Conservation (phyloP, 2,797 vertebrate genomes). For the Clarias fuscus region DNA sequence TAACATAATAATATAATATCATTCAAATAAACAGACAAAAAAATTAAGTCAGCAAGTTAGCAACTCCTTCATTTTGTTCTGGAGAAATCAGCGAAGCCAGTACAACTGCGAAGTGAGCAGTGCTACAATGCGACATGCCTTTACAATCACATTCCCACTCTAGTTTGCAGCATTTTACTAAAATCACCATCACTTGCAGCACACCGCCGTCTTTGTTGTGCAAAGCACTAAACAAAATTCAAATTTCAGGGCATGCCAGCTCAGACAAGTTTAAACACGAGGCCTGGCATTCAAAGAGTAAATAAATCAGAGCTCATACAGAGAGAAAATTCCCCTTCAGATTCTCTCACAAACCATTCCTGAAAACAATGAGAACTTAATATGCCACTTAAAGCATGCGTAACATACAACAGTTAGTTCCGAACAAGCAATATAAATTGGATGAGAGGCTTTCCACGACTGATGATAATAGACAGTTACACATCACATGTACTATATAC, state of each 20-base stretch:
- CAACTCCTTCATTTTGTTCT: neutral
- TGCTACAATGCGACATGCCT: neutral
- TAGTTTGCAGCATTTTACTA: neutral
- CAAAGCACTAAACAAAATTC: neutral
- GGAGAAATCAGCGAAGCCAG: neutral
- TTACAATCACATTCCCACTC: neutral
- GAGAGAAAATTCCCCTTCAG: neutral
- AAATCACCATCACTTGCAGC: neutral
- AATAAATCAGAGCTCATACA: slow-evolving; percentile 3
- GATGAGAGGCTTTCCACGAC: no score
- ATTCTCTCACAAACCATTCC: neutral
- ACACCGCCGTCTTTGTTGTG: neutral
- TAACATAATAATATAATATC: no score
- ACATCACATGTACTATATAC: no score
- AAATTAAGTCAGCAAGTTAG: neutral
- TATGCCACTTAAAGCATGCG: neutral
- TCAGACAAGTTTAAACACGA: slow-evolving; percentile 14
- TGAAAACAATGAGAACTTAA: neutral
- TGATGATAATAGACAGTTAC: neutral
- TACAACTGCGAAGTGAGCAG: no score
- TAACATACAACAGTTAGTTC: no score
- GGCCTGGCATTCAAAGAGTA: neutral
- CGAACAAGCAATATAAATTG: no score
- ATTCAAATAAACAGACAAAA: no score
- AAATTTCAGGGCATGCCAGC: neutral